These are phyloP conservation scores for Athetis lepigone DNA, from an alignment of 2,888 invertebrate genomes.

Conservation along the genomic window DNA sequence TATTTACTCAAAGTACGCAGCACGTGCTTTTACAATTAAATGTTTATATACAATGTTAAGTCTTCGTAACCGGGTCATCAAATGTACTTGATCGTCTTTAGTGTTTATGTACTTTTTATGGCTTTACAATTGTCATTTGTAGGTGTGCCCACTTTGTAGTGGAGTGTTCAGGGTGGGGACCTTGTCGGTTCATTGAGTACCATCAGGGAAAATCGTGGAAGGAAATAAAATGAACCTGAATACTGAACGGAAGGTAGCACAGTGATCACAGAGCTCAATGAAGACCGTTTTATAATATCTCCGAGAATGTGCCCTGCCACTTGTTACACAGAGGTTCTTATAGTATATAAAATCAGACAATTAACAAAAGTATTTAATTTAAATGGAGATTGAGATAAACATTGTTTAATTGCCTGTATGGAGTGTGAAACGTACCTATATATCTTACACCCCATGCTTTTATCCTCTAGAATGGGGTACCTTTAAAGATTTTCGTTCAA, in stretches of 20 bases:
- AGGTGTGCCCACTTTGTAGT: not conserved
- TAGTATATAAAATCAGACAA: too few species aligned
- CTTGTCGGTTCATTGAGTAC: not conserved
- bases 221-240: too few species aligned
- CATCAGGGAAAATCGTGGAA: not conserved
- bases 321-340: not conserved
- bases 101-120: constrained; percentile 14
- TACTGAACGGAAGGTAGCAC: not conserved
- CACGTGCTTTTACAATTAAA: constrained; percentile 49
- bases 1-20: constrained; percentile 47
- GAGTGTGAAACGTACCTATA: too few species aligned
- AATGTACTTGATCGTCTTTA: constrained; percentile 47
- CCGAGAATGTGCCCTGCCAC: not conserved
- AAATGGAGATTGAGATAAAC: too few species aligned
- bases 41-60: constrained; percentile 50
- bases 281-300: not conserved
- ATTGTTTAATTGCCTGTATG: too few species aligned
- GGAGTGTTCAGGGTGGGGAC: not conserved
- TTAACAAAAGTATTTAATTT: too few species aligned
- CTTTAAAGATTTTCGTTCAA: not conserved
- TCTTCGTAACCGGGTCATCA: constrained; percentile 46
- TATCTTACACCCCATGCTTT: not conserved
- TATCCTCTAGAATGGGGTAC: not conserved
- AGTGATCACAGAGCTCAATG: not conserved
- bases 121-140: constrained; percentile 13